Percentiles rank a stretch among this genome's conserved stretches.
phyloP scores from a whole-genome alignment of 1,140 invertebrate genomes.

The Drosophila sechellia region DNA sequence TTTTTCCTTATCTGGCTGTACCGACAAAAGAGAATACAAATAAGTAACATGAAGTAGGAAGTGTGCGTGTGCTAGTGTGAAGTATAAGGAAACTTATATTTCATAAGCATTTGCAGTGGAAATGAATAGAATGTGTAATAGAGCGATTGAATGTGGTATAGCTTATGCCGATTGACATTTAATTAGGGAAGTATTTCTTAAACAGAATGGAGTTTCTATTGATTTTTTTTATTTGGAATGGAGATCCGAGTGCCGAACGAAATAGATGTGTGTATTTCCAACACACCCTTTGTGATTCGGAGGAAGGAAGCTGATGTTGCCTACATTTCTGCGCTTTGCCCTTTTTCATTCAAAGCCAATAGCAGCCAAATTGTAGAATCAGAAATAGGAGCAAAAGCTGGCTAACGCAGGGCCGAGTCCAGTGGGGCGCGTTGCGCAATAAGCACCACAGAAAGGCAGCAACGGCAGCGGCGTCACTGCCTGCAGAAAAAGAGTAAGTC shows the following conservation, averaged over 20 bases:
- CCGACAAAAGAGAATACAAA: conserved; percentile 5
- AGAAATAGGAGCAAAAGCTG: conserved; percentile 23
- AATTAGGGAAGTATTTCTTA: neutral
- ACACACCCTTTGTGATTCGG: conserved; percentile 2
- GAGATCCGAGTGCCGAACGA: neutral
- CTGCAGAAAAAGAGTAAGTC: conserved; percentile 57
- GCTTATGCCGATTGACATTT: neutral
- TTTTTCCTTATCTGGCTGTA: conserved; percentile 57
- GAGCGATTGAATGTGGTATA: neutral
- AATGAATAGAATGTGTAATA: neutral
- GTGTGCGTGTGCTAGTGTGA: neutral
- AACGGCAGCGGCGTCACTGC: conserved; percentile 34
- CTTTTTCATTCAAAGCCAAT: conserved; percentile 8
- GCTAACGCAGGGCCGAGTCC: conserved; percentile 37
- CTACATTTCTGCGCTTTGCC: conserved; percentile 68
- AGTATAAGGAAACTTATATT: neutral
- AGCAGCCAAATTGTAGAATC: conserved; percentile 39
- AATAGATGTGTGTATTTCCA: conserved; percentile 16
- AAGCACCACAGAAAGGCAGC: conserved; percentile 55
- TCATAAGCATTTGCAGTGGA: neutral
- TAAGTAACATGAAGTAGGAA: neutral
- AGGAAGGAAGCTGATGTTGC: conserved; percentile 34
- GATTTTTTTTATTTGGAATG: conserved; percentile 21
- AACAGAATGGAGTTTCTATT: neutral
- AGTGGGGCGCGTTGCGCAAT: conserved; percentile 70